A percentile compares a stretch with the other conserved stretches of the same genome.
phyloP scores from a whole-genome alignment of 2,888 invertebrate species.

The Synanthedon myopaeformis region DNA sequence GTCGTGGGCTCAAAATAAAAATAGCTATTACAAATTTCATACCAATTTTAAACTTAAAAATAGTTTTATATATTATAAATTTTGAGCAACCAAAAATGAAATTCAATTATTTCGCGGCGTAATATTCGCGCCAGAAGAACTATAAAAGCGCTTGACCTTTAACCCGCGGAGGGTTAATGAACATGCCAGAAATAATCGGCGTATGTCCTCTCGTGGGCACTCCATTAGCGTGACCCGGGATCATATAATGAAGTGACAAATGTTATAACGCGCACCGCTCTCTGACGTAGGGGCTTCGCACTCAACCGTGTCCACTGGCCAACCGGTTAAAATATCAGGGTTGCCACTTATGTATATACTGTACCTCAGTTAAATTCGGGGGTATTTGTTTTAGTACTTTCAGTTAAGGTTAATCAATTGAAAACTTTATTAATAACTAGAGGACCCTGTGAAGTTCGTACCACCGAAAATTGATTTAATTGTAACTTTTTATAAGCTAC shows the following conservation, averaged over 20 bases:
- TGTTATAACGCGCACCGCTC: conserved; percentile 28
- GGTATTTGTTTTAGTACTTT: no score
- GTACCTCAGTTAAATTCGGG: no score
- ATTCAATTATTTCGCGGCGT: neutral
- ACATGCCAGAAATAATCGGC: conserved; percentile 29
- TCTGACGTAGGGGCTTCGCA: conserved; percentile 23
- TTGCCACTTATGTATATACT: conserved; percentile 8
- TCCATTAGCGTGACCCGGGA: conserved; percentile 22
- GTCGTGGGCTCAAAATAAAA: no score
- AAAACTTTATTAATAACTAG: no score
- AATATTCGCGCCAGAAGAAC: conserved; percentile 4
- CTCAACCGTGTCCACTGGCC: conserved; percentile 18
- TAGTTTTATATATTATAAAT: neutral
- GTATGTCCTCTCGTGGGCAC: conserved; percentile 12
- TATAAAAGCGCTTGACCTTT: conserved; percentile 27
- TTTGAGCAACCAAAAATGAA: neutral
- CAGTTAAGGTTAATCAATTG: no score
- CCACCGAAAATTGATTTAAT: no score
- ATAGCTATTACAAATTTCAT: neutral
- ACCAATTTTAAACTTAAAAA: neutral
- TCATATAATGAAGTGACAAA: conserved; percentile 50
- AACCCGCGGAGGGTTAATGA: conserved; percentile 34
- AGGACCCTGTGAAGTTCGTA: no score
- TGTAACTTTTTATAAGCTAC: no score
- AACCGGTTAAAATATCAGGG: conserved; percentile 18